Conservation (phyloP, 2,113 vertebrate genomes). For the Camelus bactrianus region DNA sequence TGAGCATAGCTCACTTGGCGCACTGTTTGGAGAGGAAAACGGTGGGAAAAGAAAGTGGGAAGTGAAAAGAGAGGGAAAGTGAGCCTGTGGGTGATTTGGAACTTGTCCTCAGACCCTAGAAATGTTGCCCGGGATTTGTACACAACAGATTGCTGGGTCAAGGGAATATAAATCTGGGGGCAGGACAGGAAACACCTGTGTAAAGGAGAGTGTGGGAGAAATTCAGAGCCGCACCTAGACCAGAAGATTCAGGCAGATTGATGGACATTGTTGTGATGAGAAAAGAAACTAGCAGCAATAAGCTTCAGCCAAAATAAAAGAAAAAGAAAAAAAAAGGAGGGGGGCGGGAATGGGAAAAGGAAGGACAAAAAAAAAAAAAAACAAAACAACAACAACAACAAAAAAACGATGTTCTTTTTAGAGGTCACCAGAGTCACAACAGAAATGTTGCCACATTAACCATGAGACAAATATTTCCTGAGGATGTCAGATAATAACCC, state of each 20-base stretch:
- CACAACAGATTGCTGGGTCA: not conserved
- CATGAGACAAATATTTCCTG: not conserved
- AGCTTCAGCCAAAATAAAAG: not conserved
- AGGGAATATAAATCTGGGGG: not conserved
- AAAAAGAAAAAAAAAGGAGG: not conserved
- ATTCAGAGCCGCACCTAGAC: not conserved
- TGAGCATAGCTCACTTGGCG: not conserved
- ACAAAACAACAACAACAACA: not conserved
- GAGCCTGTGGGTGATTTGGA: not conserved
- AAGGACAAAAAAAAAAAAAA: not conserved
- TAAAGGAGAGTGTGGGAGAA: not conserved
- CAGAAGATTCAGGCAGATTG: not conserved
- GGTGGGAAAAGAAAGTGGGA: not conserved
- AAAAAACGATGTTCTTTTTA: not conserved
- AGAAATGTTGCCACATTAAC: not conserved
- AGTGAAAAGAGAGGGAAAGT: not conserved
- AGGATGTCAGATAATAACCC: not conserved
- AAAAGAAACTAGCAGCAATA: not conserved
- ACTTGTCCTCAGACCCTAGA: conserved; percentile 1
- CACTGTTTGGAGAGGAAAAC: not conserved
- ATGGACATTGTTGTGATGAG: not conserved
- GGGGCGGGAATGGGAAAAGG: not conserved
- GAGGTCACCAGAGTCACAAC: conserved; percentile 20
- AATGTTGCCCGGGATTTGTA: not conserved
- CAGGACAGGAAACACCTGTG: conserved; percentile 69